Percentiles rank a stretch among this genome's conserved stretches.
Evolutionary conservation across 1,140 invertebrate species (phyloP).

Genomic region (Brachionus angularis): DNA sequence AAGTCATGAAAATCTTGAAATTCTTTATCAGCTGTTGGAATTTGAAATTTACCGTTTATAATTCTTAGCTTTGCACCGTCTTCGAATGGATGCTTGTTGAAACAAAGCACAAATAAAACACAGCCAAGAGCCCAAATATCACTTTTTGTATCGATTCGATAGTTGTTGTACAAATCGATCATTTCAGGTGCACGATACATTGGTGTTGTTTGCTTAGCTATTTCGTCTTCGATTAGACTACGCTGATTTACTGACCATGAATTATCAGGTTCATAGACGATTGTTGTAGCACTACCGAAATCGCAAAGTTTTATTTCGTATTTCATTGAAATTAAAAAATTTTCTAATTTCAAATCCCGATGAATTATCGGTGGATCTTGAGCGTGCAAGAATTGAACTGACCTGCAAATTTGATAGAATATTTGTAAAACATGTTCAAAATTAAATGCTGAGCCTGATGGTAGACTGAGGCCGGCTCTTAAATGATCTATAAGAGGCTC

Average conservation of each 20-base stretch:
- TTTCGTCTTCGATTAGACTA: slow-evolving; percentile 85
- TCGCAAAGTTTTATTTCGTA: slow-evolving; percentile 92
- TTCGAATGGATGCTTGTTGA: slow-evolving; percentile 90
- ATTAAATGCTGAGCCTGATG: slow-evolving; percentile 64
- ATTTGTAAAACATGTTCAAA: slow-evolving; percentile 75
- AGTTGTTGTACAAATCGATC: slow-evolving; percentile 94
- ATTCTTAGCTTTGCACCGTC: slow-evolving; percentile 90
- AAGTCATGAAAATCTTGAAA: slow-evolving; percentile 37
- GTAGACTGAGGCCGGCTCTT: slow-evolving; percentile 71
- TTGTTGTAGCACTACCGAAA: slow-evolving; percentile 90
- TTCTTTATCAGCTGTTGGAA: slow-evolving; percentile 61
- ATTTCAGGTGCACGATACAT: slow-evolving; percentile 83
- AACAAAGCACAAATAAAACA: slow-evolving; percentile 85
- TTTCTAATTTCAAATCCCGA: slow-evolving; percentile 72
- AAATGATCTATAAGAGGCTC: slow-evolving; percentile 42
- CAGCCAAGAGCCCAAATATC: slow-evolving; percentile 98
- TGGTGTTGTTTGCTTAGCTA: slow-evolving; percentile 64
- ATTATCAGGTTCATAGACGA: slow-evolving; percentile 74
- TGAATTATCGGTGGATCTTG: slow-evolving; percentile 83
- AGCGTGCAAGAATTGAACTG: slow-evolving; percentile 86
- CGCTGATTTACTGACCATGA: slow-evolving; percentile 87
- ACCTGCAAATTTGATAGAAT: slow-evolving; percentile 82
- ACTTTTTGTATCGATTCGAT: slow-evolving; percentile 72
- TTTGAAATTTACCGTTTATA: slow-evolving; percentile 86
- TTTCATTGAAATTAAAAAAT: slow-evolving; percentile 70